Evolutionary conservation across 2,113 vertebrate species (phyloP), one percentile per base, ranked within the genome.

Genomic region (Lampris megalopsis): DNA sequence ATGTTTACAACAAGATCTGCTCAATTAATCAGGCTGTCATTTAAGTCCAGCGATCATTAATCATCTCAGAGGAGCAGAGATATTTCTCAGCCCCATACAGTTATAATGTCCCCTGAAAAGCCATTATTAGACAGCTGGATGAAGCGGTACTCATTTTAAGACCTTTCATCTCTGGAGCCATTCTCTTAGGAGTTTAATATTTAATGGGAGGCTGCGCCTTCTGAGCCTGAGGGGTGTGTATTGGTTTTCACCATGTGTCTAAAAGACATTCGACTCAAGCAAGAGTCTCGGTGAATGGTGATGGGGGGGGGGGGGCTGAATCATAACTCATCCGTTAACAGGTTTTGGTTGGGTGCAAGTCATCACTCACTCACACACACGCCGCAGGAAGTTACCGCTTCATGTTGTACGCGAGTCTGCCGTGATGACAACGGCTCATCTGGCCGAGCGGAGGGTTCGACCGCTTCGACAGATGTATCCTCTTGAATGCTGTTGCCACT

Each of bases 11-110:
- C 47, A 74, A 62, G 48, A 80, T 68, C 62, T 41, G 41, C 56
- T 69, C 37, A 70, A 80, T 87, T 75, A 75, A 86, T 89, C 68
- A 81, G 71, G 48, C 69, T 83, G 75, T 73, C 83, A 77, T 81
- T 75, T 77, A 77, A 68, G 64, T 74, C 74, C 77, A 63, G 42
- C 66, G 57, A 4, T n/a, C 47, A 68, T 81, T 83, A 6, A 68
- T 84, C 79, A 71, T 83, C 72, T 86, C 56, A 48, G 8, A 45
- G 0, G 11, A 57, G 57, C 37, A 72, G 43, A 63, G 37, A 63
- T 11, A 42, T 36, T 49, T 68, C 49, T 60, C 9, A 24, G n/a
- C n/a, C 13, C 13, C 10, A 35, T 59, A 59, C 37, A 1, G 40
- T 45, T 61, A 40, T 13, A 61, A 41, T 42, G 58, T 24, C 35